These are phyloP conservation scores for Metridium senile DNA, from an alignment of 92 coral and sea anemone genomes.

Conservation along the genomic window DNA sequence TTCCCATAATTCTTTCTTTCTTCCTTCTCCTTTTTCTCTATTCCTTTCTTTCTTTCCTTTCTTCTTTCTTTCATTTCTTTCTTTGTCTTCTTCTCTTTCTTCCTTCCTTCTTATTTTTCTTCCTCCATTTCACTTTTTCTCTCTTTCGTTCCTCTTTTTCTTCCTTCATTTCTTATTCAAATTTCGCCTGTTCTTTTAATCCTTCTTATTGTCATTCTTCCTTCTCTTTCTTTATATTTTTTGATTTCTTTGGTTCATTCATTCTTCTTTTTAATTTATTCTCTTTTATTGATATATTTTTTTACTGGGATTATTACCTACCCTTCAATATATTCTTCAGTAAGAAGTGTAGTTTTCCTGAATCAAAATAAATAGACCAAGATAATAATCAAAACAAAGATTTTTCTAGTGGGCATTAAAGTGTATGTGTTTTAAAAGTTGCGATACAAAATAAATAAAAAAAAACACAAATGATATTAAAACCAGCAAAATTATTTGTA, in stretches of 20 bases:
- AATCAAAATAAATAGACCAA: constrained; percentile 1
- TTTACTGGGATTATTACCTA: constrained; percentile 27
- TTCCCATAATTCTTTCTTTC: not conserved
- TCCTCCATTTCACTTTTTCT: not conserved
- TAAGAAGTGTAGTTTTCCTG: constrained; percentile 76
- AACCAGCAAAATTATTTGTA: not conserved
- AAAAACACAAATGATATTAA: not conserved
- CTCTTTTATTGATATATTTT: no score
- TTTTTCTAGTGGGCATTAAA: no score
- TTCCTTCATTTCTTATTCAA: not conserved
- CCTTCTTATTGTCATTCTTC: not conserved
- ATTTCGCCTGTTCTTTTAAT: not conserved
- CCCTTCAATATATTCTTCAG: constrained; percentile 84
- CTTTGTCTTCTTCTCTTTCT: no score
- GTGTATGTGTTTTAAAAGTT: no score
- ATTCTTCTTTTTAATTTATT: no score
- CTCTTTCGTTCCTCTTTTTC: not conserved
- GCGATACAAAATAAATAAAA: not conserved
- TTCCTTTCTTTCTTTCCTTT: not conserved
- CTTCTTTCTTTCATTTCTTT: not conserved
- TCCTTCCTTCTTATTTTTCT: no score
- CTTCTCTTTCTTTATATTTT: not conserved
- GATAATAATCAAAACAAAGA: not conserved
- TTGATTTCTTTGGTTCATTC: no score
- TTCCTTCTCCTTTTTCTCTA: not conserved